Evolutionary conservation across 2,888 invertebrate species (phyloP).

Genomic region (Zootermopsis nevadensis): DNA sequence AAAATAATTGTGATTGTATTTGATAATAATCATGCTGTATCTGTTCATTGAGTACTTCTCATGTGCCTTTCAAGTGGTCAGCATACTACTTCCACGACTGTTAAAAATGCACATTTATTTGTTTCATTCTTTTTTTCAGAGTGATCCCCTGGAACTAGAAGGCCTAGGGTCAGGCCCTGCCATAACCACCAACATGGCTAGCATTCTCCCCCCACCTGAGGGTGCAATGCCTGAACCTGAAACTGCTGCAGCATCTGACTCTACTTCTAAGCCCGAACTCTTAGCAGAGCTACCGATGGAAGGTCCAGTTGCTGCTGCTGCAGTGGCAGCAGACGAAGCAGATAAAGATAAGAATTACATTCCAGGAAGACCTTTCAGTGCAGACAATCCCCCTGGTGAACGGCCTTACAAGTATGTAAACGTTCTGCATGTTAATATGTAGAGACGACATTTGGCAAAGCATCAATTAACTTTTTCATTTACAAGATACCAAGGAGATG

Average conservation of each 20-base stretch:
- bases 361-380: conserved; percentile 24
- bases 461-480: too few relatives aligned
- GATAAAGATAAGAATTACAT: conserved; percentile 57
- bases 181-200: conserved; percentile 58
- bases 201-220: conserved; percentile 56
- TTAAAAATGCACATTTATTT: too few relatives aligned
- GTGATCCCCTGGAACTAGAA: conserved; percentile 52
- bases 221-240: background rate
- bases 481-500: too few relatives aligned
- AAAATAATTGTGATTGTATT: too few relatives aligned
- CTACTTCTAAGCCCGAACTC: background rate
- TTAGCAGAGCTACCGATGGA: background rate
- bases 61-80: too few relatives aligned
- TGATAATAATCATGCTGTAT: too few relatives aligned
- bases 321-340: conserved; percentile 55
- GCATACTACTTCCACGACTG: too few relatives aligned
- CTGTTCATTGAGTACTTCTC: too few relatives aligned
- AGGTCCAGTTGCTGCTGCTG: conserved; percentile 29
- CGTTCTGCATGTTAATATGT: background rate
- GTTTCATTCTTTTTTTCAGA: conserved; percentile 49
- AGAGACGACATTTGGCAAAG: too few relatives aligned
- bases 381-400: conserved; percentile 39
- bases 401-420: conserved; percentile 41
- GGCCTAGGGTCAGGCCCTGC: conserved; percentile 31
- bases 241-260: background rate